Evolutionary conservation across 2,797 vertebrate genomes (phyloP), one percentile per base, ranked within the genome.

Genomic region (Hafferia zeledoni): DNA sequence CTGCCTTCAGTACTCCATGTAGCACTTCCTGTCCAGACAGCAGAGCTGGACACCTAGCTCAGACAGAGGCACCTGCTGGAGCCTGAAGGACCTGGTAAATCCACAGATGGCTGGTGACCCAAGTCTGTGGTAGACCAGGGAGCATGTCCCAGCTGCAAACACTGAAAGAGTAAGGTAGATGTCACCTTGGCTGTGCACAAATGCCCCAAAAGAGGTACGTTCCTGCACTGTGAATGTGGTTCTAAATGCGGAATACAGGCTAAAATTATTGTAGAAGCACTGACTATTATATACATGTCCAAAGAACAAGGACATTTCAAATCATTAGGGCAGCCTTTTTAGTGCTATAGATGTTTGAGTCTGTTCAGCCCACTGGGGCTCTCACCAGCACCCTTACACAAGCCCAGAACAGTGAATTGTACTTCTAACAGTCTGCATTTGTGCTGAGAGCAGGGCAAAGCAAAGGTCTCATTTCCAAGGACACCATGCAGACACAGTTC

Each of bases 391-490:
- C 33, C 41, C 5, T 27, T 19, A 50, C 3, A 30, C 8, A 57
- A 81, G 31, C 22, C 44, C 68, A 64, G 12, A 56, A 56, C 7
- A 57, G 24, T 2, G 27, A 90, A 53, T 60, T 50, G 0, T 64
- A 90, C 71, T 84, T 91, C 67, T 71, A 77, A 67, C 2, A 44
- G 83, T 9, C 41, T 60, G 39, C 27, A 43, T 28, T 35, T 31
- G 25, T 63, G 63, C 44, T 72, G 63, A 69, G n/a, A 82, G 49
- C n/a, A 50, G 63, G 44, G 49, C 89, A 87, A 88, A 85, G 49
- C 2, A 8, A 88, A 93, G 94, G 94, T 74, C 83, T 90, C 49
- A 80, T 74, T 94, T 89, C 91, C 93, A 96, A 95, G 90, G 88
- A 91, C 49, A 83, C 6, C 11, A 39, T 0, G 52, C 57, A 89